These are phyloP conservation scores for Cyrtodaria siliqua DNA, from an alignment of 2,888 invertebrate species.

Conservation along the genomic window DNA sequence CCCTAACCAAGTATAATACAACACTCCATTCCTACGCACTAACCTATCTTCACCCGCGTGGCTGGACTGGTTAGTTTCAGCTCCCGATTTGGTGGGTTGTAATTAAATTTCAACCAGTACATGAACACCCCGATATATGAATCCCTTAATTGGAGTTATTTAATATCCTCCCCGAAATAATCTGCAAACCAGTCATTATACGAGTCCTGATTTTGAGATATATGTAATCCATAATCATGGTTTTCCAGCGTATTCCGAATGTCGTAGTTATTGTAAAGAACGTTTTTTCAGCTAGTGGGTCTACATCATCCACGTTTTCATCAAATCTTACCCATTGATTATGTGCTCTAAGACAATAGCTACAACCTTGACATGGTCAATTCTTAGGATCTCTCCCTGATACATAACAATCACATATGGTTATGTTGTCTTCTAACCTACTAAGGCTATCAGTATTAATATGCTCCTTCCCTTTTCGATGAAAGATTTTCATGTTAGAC, in stretches of 20 bases:
- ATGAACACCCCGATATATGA: neutral
- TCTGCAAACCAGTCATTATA: neutral
- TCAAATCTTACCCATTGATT: conserved; percentile 6
- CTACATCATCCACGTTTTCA: conserved; percentile 23
- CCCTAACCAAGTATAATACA: too few relatives aligned
- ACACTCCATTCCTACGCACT: too few relatives aligned
- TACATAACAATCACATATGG: neutral
- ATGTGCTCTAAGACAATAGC: conserved; percentile 3
- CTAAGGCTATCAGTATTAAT: neutral
- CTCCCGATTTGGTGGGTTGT: neutral
- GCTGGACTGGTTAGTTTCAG: neutral
- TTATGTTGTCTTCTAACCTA: neutral
- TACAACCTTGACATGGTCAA: neutral
- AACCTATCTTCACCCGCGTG: neutral
- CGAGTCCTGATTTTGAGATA: too few relatives aligned
- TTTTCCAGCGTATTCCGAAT: too few relatives aligned
- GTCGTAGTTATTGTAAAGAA: neutral
- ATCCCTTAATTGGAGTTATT: neutral
- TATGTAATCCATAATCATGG: too few relatives aligned
- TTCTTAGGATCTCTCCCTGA: neutral
- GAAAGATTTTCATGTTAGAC: conserved; percentile 1
- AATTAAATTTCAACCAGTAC: neutral
- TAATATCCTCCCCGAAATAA: neutral
- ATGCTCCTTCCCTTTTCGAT: neutral
- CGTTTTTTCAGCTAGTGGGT: conserved; percentile 6